phyloP scores from a whole-genome alignment of 2,113 vertebrate species.

The Ammospiza caudacuta region DNA sequence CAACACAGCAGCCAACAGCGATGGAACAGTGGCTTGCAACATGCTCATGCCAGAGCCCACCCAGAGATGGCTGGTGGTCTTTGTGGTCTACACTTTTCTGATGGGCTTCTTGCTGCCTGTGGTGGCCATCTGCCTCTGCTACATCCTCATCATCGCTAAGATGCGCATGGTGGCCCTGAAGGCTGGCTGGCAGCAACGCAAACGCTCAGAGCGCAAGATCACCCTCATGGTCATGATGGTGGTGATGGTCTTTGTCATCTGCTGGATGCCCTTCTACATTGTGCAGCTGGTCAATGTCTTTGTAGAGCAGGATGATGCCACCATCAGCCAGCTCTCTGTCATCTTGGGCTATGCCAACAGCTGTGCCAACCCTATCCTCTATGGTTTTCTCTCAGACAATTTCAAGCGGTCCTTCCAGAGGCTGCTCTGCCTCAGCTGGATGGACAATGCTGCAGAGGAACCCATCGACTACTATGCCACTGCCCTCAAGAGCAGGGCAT shows the following conservation, averaged over 20 bases:
- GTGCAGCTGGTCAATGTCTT: slow-evolving; percentile 90
- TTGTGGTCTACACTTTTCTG: slow-evolving; percentile 88
- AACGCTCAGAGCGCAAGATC: slow-evolving; percentile 88
- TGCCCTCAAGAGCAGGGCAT: slow-evolving; percentile 87
- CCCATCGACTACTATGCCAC: slow-evolving; percentile 91
- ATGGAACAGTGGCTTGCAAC: slow-evolving; percentile 89
- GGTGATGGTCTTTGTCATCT: slow-evolving; percentile 90
- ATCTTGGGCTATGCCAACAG: slow-evolving; percentile 91
- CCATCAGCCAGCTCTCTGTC: slow-evolving; percentile 89
- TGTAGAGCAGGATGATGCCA: slow-evolving; percentile 85
- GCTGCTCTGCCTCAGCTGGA: slow-evolving; percentile 89
- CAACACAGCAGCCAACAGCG: slow-evolving; percentile 83
- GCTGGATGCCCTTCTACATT: slow-evolving; percentile 93
- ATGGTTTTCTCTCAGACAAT: slow-evolving; percentile 91
- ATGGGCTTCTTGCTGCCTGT: slow-evolving; percentile 91
- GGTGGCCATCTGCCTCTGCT: slow-evolving; percentile 89
- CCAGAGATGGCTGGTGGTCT: slow-evolving; percentile 86
- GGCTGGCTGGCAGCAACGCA: slow-evolving; percentile 91
- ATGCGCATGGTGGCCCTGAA: slow-evolving; percentile 90
- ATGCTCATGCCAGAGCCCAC: slow-evolving; percentile 90
- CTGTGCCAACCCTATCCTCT: slow-evolving; percentile 91
- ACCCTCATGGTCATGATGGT: slow-evolving; percentile 93
- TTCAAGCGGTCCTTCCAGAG: slow-evolving; percentile 91
- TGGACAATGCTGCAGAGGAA: slow-evolving; percentile 88
- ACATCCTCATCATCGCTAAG: slow-evolving; percentile 90